Evolutionary conservation across 2,888 invertebrate genomes (phyloP).

Genomic region (Hesperia comma): DNA sequence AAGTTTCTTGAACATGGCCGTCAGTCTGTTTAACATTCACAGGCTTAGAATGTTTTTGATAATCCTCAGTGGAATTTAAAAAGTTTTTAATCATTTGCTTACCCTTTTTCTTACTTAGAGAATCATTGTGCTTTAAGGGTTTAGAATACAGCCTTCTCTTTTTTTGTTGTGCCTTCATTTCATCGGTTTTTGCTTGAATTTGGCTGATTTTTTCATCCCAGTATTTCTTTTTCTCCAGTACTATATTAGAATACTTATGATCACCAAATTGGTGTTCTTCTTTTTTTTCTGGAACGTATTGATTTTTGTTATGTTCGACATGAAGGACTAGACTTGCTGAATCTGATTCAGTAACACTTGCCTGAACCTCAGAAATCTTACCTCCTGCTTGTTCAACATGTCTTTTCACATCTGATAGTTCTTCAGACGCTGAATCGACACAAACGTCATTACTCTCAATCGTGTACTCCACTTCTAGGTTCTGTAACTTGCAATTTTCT

Average conservation of each 20-base stretch:
- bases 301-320: slow-evolving; percentile 45
- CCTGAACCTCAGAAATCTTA: slow-evolving; percentile 83
- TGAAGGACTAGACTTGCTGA: slow-evolving; percentile 81
- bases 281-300: slow-evolving; percentile 42
- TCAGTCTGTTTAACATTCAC: slow-evolving; percentile 39
- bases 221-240: slow-evolving; percentile 76
- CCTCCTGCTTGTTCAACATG: slow-evolving; percentile 66
- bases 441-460: slow-evolving; percentile 53
- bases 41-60: slow-evolving; percentile 47
- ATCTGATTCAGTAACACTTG: slow-evolving; percentile 79
- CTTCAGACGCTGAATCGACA: slow-evolving; percentile 82
- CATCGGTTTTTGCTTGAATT: slow-evolving; percentile 72
- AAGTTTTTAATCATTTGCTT: slow-evolving; percentile 73
- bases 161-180: slow-evolving; percentile 59
- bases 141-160: slow-evolving; percentile 63
- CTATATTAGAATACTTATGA: slow-evolving; percentile 62
- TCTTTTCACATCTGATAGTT: slow-evolving; percentile 79
- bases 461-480: slow-evolving; percentile 49
- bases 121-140: slow-evolving; percentile 70
- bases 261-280: slow-evolving; percentile 64
- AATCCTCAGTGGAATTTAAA: slow-evolving; percentile 55
- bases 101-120: slow-evolving; percentile 72
- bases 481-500: slow-evolving; percentile 44
- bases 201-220: slow-evolving; percentile 79
- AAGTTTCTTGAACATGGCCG: slow-evolving; percentile 41